phyloP scores from a whole-genome alignment of 1,140 invertebrate genomes.

The Dendrolimus punctatus region DNA sequence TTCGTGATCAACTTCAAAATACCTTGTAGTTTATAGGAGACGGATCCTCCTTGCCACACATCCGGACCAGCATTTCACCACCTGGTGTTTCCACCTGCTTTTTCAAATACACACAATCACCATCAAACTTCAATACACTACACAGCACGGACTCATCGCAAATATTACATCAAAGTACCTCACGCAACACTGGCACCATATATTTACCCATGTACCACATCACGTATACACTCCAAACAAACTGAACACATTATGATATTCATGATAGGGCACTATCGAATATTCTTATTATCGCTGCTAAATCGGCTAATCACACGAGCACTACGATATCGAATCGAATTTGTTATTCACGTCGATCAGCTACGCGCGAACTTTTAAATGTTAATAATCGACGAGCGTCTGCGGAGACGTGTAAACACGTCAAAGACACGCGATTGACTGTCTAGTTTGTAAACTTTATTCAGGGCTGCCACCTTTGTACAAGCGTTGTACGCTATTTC shows the following conservation, averaged over 20 bases:
- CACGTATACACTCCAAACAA: conserved; percentile 6
- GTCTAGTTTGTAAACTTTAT: too few species aligned
- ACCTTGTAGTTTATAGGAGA: conserved; percentile 25
- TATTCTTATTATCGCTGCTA: not conserved
- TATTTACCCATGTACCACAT: conserved; percentile 27
- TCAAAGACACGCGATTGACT: too few species aligned
- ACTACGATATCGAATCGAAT: too few species aligned
- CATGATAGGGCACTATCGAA: not conserved
- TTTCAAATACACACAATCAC: conserved; percentile 10
- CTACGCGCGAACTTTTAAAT: too few species aligned
- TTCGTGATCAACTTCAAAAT: not conserved
- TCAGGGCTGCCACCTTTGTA: too few species aligned
- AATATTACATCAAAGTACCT: conserved; percentile 14
- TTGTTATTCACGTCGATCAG: too few species aligned
- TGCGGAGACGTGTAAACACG: too few species aligned
- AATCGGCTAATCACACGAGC: too few species aligned
- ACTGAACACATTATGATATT: conserved; percentile 1
- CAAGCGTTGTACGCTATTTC: too few species aligned
- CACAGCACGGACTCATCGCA: not conserved
- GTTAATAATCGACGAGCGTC: too few species aligned
- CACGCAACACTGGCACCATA: conserved; percentile 20
- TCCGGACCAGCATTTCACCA: conserved; percentile 27
- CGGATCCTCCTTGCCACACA: conserved; percentile 29
- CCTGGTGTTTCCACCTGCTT: conserved; percentile 16
- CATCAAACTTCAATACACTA: conserved; percentile 9